These are phyloP conservation scores for Karalla daura DNA, from an alignment of 2,797 vertebrate species.

Conservation along the genomic window DNA sequence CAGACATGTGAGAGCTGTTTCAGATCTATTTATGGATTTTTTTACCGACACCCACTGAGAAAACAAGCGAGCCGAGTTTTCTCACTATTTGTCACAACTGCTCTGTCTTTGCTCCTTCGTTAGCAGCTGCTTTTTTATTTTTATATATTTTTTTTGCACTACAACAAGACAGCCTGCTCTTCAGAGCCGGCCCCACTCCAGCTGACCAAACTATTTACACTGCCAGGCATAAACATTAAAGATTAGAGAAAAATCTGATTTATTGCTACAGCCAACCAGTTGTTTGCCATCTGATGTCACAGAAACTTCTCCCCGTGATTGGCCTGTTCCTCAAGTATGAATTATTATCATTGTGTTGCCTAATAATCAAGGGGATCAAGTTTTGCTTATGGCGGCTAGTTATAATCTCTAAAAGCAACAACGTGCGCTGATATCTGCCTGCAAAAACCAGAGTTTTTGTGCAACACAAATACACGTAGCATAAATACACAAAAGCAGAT, in stretches of 20 bases:
- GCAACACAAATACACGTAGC: conserved; percentile 54
- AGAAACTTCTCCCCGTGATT: conserved; percentile 34
- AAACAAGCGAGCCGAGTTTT: conserved; percentile 7
- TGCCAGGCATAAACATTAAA: conserved; percentile 60
- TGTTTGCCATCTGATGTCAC: conserved; percentile 53
- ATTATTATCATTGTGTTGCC: conserved; percentile 57
- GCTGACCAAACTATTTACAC: conserved; percentile 63
- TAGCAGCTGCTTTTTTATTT: conserved; percentile 20
- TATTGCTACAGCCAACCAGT: conserved; percentile 45
- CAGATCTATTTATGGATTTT: conserved; percentile 22
- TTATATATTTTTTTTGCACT: too few relatives aligned
- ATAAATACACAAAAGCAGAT: conserved; percentile 48
- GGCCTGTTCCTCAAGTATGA: conserved; percentile 40
- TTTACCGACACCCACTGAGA: conserved; percentile 3
- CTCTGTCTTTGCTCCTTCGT: conserved; percentile 5
- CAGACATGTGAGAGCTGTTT: neutral
- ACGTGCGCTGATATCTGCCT: conserved; percentile 33
- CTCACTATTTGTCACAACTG: neutral
- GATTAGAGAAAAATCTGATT: conserved; percentile 57
- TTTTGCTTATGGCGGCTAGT: conserved; percentile 50
- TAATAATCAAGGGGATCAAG: conserved; percentile 61
- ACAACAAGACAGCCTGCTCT: conserved; percentile 33
- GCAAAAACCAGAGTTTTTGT: conserved; percentile 28
- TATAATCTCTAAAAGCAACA: conserved; percentile 57
- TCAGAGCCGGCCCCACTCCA: conserved; percentile 30